Base-by-base conservation (phyloP, 2,113 vertebrate species). In the Pelmatolapia mariae region DNA sequence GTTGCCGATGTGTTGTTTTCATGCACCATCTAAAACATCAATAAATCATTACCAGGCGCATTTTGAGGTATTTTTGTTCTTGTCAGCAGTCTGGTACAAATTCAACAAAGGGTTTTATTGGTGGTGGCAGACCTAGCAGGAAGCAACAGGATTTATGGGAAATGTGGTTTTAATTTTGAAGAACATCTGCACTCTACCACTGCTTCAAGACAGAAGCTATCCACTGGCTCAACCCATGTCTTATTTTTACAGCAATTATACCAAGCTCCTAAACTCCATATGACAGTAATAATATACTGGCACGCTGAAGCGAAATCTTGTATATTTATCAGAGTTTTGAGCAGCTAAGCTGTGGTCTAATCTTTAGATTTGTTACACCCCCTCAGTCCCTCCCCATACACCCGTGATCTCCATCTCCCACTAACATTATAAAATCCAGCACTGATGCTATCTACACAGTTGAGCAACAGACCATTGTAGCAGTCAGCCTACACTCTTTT, bases 391-490 rank as follows among this genome's bases (percentile, higher is more conserved):
- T 80, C 19, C 61, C 76, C 16, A 18, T 8, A 26, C 61, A 40
- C 40, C 56, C 59, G 36, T 86, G 38, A 86, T 11, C 82, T 85
- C 57, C 53, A 63, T 80, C 90, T 73, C 80, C 71, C 61, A 76
- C 59, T 36, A 81, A 88, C 71, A 63, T 92, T 91, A 80, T 82
- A 50, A 88, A 91, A 90, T 84, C 80, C 61, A 56, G 68, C n/a
- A 31, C 10, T 7, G 54, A 86, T 82, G 24, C 83, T 87, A 86
- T 83, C 81, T 84, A 78, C 78, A 40, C 18, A 47, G 38, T 45
- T n/a, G 11, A 61, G 54, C 54, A 83, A 29, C 81, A 79, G 63
- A 89, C 56, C 47, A 22, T 45, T 59, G 52, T 68, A 79, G 36
- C 43, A 10, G 80, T 52, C 29, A 73, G 71, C 83, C 59, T 61